Evolutionary conservation across 2,113 vertebrate genomes (phyloP), one percentile per base, ranked within the genome.

Genomic region (Trematomus loennbergii): DNA sequence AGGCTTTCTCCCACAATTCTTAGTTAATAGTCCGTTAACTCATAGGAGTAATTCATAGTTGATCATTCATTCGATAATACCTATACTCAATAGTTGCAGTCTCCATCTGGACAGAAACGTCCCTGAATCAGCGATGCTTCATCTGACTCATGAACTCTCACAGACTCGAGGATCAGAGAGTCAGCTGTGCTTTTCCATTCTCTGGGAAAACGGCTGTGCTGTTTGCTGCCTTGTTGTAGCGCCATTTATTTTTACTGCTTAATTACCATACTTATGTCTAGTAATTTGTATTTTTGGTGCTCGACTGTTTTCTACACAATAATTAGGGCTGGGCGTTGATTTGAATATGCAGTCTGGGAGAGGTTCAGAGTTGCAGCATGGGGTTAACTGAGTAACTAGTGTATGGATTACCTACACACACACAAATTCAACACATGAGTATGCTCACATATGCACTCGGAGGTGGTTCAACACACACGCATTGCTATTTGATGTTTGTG

Each of bases 201-300:
- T 86, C 74, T 86, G 83, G 73, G 85, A 83, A 85, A 89, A 74
- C 0, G 7, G 17, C 61, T 6, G 22, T 52, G 57, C 66, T 86
- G 72, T 82, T 90, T 81, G 73, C 73, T 84, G 73, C 80, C 61
- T 79, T 84, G 87, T 89, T 88, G 81, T 83, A 88, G 65, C 62
- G 68, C 86, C 84, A 86, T 90, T 92, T 93, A 90, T 90, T 78
- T 91, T 91, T 88, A 91, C 85, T 64, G 85, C 67, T 90, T 90
- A 90, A 93, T 92, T 89, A 90, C 90, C 78, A 83, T 91, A 90
- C 84, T 91, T 85, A 87, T 71, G 82, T 91, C 54, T 68, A 90
- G 87, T 92, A 90, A 92, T 92, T 91, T 92, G 88, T 91, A 86
- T 92, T 92, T 90, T 86, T 89, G 79, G 75, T 82, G 75, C 74